Evolutionary conservation across 35 echinoderm and acorn worm genomes (phyloP).

Genomic region (Lytechinus variegatus): DNA sequence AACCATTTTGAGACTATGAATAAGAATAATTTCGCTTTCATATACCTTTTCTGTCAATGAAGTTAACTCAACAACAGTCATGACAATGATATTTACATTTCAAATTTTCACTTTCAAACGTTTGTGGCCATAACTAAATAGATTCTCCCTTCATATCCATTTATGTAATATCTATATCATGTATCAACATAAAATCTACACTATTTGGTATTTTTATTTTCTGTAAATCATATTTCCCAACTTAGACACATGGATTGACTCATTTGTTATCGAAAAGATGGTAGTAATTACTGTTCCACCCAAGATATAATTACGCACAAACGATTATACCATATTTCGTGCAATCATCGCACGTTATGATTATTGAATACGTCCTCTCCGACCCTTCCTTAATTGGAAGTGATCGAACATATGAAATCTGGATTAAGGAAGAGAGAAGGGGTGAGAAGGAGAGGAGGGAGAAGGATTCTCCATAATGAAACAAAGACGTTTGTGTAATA

Average conservation of each 20-base stretch:
- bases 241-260: background rate
- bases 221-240: background rate
- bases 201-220: background rate
- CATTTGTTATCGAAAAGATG: slow-evolving; percentile 4
- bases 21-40: too few relatives aligned
- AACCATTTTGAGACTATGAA: too few relatives aligned
- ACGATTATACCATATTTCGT: slow-evolving; percentile 24
- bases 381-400: slow-evolving; percentile 20
- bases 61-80: too few relatives aligned
- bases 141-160: too few relatives aligned
- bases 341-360: background rate
- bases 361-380: slow-evolving; percentile 30
- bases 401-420: background rate
- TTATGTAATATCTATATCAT: background rate
- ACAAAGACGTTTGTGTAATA: background rate
- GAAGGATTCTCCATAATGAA: background rate
- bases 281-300: slow-evolving; percentile 3
- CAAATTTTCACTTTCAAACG: too few relatives aligned
- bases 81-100: too few relatives aligned
- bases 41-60: too few relatives aligned
- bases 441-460: background rate
- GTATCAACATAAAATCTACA: background rate
- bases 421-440: background rate
- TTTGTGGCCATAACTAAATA: too few relatives aligned
- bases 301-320: slow-evolving; percentile 23